Conservation (phyloP, 2,113 vertebrate species). For the Forbesichthys agassizii region DNA sequence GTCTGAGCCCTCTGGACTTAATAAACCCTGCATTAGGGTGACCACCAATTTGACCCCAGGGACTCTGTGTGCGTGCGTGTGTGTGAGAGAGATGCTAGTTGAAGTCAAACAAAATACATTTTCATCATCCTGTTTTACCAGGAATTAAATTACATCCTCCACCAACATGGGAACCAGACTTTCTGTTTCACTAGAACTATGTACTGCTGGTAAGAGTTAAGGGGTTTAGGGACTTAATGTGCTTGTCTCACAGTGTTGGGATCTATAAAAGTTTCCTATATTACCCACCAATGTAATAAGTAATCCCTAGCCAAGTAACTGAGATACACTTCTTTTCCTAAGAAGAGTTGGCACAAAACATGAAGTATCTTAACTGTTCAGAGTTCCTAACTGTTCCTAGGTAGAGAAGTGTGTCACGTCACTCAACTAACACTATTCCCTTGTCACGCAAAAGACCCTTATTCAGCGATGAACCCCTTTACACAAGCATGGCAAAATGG, state of each 20-base stretch:
- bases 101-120: constrained; percentile 15
- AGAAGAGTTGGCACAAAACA: neutral
- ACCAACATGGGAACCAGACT: constrained; percentile 17
- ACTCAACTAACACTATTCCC: too few species aligned
- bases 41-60: constrained; percentile 29
- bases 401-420: too few species aligned
- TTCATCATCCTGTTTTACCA: constrained; percentile 23
- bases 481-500: neutral
- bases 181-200: constrained; percentile 11
- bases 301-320: neutral
- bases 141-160: constrained; percentile 1
- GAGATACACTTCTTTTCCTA: neutral
- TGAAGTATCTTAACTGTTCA: too few species aligned
- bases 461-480: too few species aligned
- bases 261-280: neutral
- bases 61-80: constrained; percentile 8
- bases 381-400: too few species aligned
- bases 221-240: constrained; percentile 12
- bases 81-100: constrained; percentile 11
- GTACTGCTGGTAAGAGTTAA: constrained; percentile 11
- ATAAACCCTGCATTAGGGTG: constrained; percentile 52
- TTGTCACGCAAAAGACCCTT: too few species aligned
- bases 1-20: constrained; percentile 36
- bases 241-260: neutral
- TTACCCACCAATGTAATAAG: neutral